Evolutionary conservation across 2,113 vertebrate genomes (phyloP).

Genomic region (Microcebus griseorufus): DNA sequence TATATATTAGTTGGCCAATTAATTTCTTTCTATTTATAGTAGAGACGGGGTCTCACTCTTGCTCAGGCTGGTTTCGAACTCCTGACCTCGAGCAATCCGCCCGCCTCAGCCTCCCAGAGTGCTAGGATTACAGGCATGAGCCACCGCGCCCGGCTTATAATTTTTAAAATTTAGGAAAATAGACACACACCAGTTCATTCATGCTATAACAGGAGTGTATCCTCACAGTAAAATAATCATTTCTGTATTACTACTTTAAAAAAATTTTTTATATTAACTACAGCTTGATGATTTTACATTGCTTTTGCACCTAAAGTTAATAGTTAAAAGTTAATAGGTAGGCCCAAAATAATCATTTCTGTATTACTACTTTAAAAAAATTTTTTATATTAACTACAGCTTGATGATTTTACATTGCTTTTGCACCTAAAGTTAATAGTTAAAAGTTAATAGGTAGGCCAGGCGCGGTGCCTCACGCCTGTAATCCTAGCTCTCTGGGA

Average conservation of each 20-base stretch:
- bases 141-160: too few relatives aligned
- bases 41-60: too few relatives aligned
- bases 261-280: background rate
- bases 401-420: background rate
- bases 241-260: background rate
- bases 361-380: background rate
- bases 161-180: background rate
- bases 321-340: too few relatives aligned
- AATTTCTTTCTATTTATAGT: too few relatives aligned
- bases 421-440: background rate
- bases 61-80: too few relatives aligned
- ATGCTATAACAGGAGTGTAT: background rate
- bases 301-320: background rate
- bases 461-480: too few relatives aligned
- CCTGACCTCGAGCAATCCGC: too few relatives aligned
- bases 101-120: too few relatives aligned
- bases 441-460: too few relatives aligned
- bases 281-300: background rate
- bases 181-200: background rate
- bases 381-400: background rate
- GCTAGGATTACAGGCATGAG: too few relatives aligned
- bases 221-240: background rate
- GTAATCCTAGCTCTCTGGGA: too few relatives aligned
- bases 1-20: too few relatives aligned
- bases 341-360: background rate